These are phyloP conservation scores for Delia radicum DNA, from an alignment of 1,140 invertebrate species.

Conservation along the genomic window DNA sequence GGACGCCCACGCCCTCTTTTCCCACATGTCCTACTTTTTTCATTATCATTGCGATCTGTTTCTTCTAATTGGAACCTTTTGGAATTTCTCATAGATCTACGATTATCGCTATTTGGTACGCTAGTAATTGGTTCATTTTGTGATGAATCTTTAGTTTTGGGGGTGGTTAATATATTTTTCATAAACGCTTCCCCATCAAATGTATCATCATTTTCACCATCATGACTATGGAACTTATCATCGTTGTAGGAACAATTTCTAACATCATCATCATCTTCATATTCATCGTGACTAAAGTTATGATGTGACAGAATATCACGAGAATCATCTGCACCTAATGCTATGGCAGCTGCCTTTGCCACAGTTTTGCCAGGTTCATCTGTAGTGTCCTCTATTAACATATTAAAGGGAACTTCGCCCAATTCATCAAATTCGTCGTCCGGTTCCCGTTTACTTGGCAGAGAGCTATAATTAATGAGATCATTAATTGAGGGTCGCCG, in stretches of 20 bases:
- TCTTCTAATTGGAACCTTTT: neutral
- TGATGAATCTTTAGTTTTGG: neutral
- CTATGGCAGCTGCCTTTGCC: neutral
- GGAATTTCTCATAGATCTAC: neutral
- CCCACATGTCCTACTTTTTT: neutral
- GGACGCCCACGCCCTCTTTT: neutral
- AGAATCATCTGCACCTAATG: neutral
- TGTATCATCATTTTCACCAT: neutral
- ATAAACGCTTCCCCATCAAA: conserved; percentile 8
- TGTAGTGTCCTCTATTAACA: neutral
- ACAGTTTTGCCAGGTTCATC: neutral
- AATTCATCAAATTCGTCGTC: neutral
- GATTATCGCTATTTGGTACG: neutral
- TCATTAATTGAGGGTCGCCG: neutral
- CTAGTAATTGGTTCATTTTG: neutral
- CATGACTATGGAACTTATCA: neutral
- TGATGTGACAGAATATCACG: neutral
- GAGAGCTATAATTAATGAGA: neutral
- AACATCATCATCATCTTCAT: neutral
- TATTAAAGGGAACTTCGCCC: neutral
- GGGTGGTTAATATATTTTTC: neutral
- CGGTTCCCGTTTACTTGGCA: conserved; percentile 7
- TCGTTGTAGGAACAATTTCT: neutral
- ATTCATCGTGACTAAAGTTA: neutral
- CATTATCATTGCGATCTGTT: neutral